Evolutionary conservation across 2,888 invertebrate genomes (phyloP).

Genomic region (Drosophila affinis): DNA sequence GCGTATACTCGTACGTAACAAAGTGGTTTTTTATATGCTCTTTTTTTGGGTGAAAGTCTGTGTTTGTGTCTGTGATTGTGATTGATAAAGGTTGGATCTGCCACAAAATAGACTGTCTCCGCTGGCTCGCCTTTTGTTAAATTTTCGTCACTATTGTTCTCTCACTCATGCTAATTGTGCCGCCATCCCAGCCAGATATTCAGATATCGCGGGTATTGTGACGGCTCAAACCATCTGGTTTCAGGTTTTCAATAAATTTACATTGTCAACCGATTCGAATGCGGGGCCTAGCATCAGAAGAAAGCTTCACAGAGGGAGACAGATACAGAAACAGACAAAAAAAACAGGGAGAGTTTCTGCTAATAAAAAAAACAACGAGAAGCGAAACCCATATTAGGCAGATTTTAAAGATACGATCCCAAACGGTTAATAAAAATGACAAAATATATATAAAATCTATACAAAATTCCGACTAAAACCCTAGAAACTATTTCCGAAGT

Average conservation of each 20-base stretch:
- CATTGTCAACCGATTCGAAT: slow-evolving; percentile 36
- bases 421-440: too few relatives aligned
- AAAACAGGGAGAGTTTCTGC: slow-evolving; percentile 5
- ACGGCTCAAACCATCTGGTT: slow-evolving; percentile 28
- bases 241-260: slow-evolving; percentile 24
- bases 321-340: neutral
- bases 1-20: neutral
- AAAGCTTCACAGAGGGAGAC: slow-evolving; percentile 17
- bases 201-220: slow-evolving; percentile 6
- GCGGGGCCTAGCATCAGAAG: slow-evolving; percentile 18
- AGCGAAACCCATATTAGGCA: neutral
- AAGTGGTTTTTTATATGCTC: neutral
- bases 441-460: too few relatives aligned
- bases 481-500: too few relatives aligned
- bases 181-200: neutral
- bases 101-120: neutral
- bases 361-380: neutral
- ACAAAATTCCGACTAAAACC: too few relatives aligned
- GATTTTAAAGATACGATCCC: neutral
- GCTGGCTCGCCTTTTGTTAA: slow-evolving; percentile 2
- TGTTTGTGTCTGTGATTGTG: slow-evolving; percentile 12
- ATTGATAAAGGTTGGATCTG: slow-evolving; percentile 33
- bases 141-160: slow-evolving; percentile 47
- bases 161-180: slow-evolving; percentile 5
- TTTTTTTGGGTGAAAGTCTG: slow-evolving; percentile 37